Evolutionary conservation across 1,140 invertebrate genomes (phyloP).

Genomic region (Tribolium madens): DNA sequence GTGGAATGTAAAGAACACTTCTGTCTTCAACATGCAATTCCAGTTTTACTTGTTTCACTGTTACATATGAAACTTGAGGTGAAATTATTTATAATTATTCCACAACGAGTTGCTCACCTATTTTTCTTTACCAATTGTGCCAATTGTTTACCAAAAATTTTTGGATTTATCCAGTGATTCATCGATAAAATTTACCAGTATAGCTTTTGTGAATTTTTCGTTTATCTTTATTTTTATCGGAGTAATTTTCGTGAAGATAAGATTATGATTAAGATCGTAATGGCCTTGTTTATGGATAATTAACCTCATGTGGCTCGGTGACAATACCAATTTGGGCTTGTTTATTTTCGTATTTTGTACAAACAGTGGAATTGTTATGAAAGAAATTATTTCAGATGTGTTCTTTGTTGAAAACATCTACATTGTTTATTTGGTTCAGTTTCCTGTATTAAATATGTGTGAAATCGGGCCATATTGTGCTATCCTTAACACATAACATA

Average conservation of each 20-base stretch:
- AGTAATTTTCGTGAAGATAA: not conserved
- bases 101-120: slow-evolving; percentile 26
- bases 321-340: not conserved
- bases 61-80: slow-evolving; percentile 20
- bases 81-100: slow-evolving; percentile 9
- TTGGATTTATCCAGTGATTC: not conserved
- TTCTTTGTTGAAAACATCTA: not conserved
- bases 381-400: not conserved
- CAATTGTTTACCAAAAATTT: too few relatives aligned
- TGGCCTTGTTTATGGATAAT: not conserved
- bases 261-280: not conserved
- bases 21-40: slow-evolving; percentile 20
- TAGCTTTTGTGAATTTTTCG: not conserved
- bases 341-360: not conserved
- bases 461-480: slow-evolving; percentile 16
- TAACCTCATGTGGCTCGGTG: not conserved
- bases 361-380: not conserved
- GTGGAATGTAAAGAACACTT: slow-evolving; percentile 19
- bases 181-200: too few relatives aligned
- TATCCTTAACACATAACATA: slow-evolving; percentile 17
- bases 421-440: slow-evolving; percentile 1
- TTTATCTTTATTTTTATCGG: not conserved
- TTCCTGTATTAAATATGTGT: not conserved
- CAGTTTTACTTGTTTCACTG: slow-evolving; percentile 25
- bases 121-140: not conserved